Evolutionary conservation across 2,888 invertebrate genomes (phyloP).

Genomic region (Thysanoteuthis rhombus): DNA sequence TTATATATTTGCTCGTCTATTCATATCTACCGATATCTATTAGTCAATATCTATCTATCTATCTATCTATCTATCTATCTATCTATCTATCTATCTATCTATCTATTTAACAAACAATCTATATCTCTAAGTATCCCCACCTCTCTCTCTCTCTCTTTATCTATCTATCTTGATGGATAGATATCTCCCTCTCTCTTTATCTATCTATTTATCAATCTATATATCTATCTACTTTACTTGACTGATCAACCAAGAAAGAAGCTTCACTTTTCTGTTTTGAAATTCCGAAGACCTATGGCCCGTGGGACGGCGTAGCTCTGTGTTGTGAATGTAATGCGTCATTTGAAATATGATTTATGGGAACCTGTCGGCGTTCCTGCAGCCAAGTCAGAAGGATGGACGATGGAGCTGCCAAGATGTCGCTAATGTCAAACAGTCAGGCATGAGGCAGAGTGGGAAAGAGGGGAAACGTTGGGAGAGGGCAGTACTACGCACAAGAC

Average conservation of each 20-base stretch:
- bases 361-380: not conserved
- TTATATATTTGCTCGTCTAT: too few species aligned
- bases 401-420: not conserved
- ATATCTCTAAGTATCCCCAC: too few species aligned
- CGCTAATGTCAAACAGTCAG: not conserved
- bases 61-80: too few species aligned
- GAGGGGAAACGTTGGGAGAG: not conserved
- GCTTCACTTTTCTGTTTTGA: not conserved
- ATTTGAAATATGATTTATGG: constrained; percentile 12
- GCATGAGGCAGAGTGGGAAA: not conserved
- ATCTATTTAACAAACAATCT: too few species aligned
- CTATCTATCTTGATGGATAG: too few species aligned
- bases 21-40: too few species aligned
- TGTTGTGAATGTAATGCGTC: not conserved
- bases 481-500: not conserved
- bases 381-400: not conserved
- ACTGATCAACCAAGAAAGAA: not conserved
- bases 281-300: not conserved
- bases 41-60: too few species aligned
- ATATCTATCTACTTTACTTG: not conserved
- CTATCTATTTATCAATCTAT: too few species aligned
- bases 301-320: not conserved
- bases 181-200: too few species aligned
- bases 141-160: too few species aligned
- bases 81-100: too few species aligned